Base-by-base conservation (phyloP, 1,140 invertebrate genomes). In the Drosophila elegans region DNA sequence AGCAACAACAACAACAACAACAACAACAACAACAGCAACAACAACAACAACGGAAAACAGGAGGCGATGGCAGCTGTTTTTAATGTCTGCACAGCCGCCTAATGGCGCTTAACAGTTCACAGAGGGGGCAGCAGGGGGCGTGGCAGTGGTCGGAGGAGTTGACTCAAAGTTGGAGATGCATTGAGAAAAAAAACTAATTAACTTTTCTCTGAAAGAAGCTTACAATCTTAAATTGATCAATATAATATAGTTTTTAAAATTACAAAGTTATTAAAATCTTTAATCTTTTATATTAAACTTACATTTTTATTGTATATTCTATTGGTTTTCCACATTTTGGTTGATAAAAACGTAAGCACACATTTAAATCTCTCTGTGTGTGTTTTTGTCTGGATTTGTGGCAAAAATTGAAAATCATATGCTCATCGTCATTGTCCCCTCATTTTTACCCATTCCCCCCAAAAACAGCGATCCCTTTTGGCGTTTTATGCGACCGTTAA, bases 351-450 rank as follows among this genome's bases (percentile, higher is more conserved):
- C 53, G 34, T 29, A 44, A 46, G 61, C 10, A 13, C 27, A 60
- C 13, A 61, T 36, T 69, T 69, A 71, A 51, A 71, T 16, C 59
- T 32, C 1, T 32, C 29, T 63, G 55, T 64, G 61, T 54, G 51
- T 45, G 42, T 45, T 61, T 67, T 61, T 67, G 48, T 56, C 56
- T 68, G 78, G 78, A 82, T 86, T 86, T 81, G 74, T 86, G 68
- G 83, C 83, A 66, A 79, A 86, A 86, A 86, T 86, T 86, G 74
- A 81, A 82, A 86, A 86, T 86, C 82, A 86, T 86, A 86, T 86
- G 82, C 82, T 78, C 55, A 68, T 59, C 53, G 55, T 64, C 52
- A 74, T 45, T 34, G 46, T 68, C 57, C 45, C 61, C 41, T 10
- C 48, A 34, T 51, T 51, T 48, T 9, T 13, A 44, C 48, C 29